A percentile compares a stretch with the other conserved stretches of the same genome.
phyloP scores from a whole-genome alignment of 2,797 vertebrate genomes.

The Centropyge bicolor region DNA sequence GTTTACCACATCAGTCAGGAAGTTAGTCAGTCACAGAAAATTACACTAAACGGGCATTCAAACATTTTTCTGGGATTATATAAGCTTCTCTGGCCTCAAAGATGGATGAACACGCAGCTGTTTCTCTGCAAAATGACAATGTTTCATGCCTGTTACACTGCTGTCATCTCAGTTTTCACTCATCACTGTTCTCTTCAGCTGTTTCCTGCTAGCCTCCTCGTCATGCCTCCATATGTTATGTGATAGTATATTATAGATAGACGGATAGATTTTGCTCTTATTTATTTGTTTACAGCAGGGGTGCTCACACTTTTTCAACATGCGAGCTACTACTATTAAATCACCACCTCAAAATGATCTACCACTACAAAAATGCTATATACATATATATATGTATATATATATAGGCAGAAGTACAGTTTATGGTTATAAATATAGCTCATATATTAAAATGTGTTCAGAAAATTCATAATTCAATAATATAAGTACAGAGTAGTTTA shows the following conservation, averaged over 20 bases:
- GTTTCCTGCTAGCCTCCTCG: not conserved
- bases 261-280: not conserved
- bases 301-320: too few relatives aligned
- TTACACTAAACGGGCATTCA: conserved; percentile 11
- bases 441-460: too few relatives aligned
- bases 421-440: too few relatives aligned
- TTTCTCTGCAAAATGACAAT: conserved; percentile 22
- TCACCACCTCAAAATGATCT: too few relatives aligned
- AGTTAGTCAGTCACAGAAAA: conserved; percentile 24
- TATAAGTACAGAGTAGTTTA: too few relatives aligned
- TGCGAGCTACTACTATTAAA: too few relatives aligned
- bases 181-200: not conserved
- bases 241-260: not conserved
- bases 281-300: not conserved
- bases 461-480: too few relatives aligned
- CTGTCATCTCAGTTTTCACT: conserved; percentile 30
- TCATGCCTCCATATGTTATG: not conserved
- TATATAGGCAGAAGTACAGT: too few relatives aligned
- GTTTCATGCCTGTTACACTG: conserved; percentile 19
- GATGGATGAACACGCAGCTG: conserved; percentile 38
- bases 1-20: conserved; percentile 34
- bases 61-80: conserved; percentile 17
- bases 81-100: conserved; percentile 25
- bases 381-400: too few relatives aligned
- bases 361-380: too few relatives aligned